Base-by-base conservation (phyloP, 1,140 invertebrate genomes). In the Druon quercuslanigerum region DNA sequence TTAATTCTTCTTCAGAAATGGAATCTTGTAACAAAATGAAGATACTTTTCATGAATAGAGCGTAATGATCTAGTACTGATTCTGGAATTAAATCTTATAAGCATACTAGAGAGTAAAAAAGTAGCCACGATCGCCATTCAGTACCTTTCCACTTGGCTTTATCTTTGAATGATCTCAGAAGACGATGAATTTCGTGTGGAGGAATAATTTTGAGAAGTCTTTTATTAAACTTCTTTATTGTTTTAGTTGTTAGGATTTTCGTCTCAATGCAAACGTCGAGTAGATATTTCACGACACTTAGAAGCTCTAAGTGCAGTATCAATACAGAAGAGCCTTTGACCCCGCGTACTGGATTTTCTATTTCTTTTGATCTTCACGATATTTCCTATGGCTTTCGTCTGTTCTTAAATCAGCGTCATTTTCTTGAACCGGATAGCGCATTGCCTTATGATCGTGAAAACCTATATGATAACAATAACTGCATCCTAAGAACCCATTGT, bases 391-490 rank as follows among this genome's bases (percentile, higher is more conserved):
- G 17, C 13, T 71, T 46, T 54, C 57, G 72, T 80, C n/a, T n/a
- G n/a, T n/a, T n/a, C n/a, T n/a, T n/a, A n/a, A n/a, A n/a, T n/a
- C n/a, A n/a, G n/a, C n/a, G 51, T 76, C 60, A 25, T 74, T 50
- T 46, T 25, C 7, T 52, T 52, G 13, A 51, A 50, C 3, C 14
- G 51, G 11, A 76, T 73, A 50, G 50, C 71, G 72, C 1, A 79
- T 74, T 56, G 33, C 19, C 52, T 71, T 14, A 71, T 51, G 54
- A 12, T 78, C 70, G 51, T 72, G 52, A 72, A 72, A 50, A 33
- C 79, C 78, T 12, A 50, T 20, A 57, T 51, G 46, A 60, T 85
- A 83, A 77, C 84, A 85, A 81, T 82, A 85, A 71, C 60, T 78
- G 40, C 82, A 85, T 0, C 78, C 81, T 12, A 50, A 83, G 25